Evolutionary conservation across 2,797 vertebrate species (phyloP).

Genomic region (Amazona ochrocephala): DNA sequence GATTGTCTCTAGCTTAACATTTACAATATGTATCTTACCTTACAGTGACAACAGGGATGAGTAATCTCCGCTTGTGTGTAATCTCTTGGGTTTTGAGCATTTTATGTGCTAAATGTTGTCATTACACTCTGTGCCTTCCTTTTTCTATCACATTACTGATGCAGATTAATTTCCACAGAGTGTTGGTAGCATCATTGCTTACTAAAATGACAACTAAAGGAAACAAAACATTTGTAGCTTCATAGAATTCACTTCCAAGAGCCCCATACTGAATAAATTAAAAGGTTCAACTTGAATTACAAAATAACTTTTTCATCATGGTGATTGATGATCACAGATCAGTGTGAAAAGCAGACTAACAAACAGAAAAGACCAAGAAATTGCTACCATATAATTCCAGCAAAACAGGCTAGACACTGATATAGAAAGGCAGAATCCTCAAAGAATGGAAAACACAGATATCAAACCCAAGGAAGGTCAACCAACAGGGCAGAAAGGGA

Average conservation of each 20-base stretch:
- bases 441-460: conserved; percentile 17
- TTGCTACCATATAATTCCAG: not conserved
- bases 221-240: not conserved
- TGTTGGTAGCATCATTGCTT: not conserved
- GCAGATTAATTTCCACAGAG: not conserved
- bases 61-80: not conserved
- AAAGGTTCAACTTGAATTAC: not conserved
- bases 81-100: not conserved
- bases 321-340: not conserved
- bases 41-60: not conserved
- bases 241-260: not conserved
- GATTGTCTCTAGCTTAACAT: not conserved
- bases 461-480: conserved; percentile 10
- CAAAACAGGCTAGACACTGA: not conserved
- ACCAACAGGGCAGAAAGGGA: conserved; percentile 3
- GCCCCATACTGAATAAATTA: not conserved
- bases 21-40: not conserved
- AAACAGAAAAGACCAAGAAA: not conserved
- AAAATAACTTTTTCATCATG: not conserved
- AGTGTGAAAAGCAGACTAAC: not conserved
- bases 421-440: not conserved
- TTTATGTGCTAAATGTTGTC: not conserved
- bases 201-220: not conserved
- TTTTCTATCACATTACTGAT: not conserved
- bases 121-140: not conserved